Evolutionary conservation across 2,113 vertebrate species (phyloP).

Genomic region (Campylomormyrus tamandua): DNA sequence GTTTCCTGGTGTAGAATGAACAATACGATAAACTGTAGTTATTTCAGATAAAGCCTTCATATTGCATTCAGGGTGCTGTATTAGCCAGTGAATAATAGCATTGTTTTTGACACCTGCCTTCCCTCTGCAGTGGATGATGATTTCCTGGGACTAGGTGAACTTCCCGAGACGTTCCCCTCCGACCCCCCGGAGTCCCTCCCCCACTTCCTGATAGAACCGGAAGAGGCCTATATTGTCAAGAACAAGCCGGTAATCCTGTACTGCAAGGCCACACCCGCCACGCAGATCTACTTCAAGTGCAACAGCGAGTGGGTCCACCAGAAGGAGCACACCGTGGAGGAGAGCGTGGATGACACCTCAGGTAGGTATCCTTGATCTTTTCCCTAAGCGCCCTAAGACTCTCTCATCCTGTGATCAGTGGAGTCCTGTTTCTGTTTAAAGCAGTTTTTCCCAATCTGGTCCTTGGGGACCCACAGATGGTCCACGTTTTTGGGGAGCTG

Average conservation of each 20-base stretch:
- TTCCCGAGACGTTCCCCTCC: conserved; percentile 93
- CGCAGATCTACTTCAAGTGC: conserved; percentile 98
- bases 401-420: not conserved
- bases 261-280: conserved; percentile 93
- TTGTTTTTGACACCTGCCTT: conserved; percentile 11
- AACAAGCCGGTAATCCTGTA: conserved; percentile 94
- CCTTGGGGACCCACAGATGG: not conserved
- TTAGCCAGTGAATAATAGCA: not conserved
- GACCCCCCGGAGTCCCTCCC: conserved; percentile 92
- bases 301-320: conserved; percentile 99
- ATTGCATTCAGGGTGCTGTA: not conserved
- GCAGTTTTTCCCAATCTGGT: not conserved
- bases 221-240: conserved; percentile 97
- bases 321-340: conserved; percentile 92
- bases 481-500: not conserved
- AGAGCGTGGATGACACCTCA: conserved; percentile 89
- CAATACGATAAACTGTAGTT: not conserved
- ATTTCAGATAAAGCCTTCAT: not conserved
- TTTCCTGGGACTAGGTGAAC: conserved; percentile 79
- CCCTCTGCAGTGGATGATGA: conserved; percentile 74
- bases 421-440: not conserved
- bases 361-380: conserved; percentile 58
- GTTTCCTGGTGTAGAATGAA: not conserved
- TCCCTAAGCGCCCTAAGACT: not conserved
- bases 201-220: conserved; percentile 88